Percentiles rank a stretch among this genome's conserved stretches.
Evolutionary conservation across 1,140 invertebrate species (phyloP).

Genomic region (Pseudachorutes palmiensis): DNA sequence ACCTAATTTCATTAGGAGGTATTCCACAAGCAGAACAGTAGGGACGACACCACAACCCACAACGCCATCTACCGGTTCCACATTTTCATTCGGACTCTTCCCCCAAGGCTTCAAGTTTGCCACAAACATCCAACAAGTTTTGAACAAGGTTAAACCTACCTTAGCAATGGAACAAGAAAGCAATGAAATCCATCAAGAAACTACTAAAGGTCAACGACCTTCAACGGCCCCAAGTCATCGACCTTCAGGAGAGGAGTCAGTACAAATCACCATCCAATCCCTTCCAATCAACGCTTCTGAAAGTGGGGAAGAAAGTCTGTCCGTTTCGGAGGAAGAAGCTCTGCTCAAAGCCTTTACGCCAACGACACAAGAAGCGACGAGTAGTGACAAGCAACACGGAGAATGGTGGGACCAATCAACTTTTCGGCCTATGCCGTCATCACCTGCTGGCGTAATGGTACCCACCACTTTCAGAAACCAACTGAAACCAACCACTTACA

Average conservation of each 20-base stretch:
- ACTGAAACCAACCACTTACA: conserved; percentile 27
- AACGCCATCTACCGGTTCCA: conserved; percentile 1
- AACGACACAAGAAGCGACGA: no score
- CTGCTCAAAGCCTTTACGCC: neutral
- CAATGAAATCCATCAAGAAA: neutral
- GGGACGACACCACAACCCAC: neutral
- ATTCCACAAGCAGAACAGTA: no score
- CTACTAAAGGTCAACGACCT: neutral
- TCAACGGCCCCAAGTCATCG: neutral
- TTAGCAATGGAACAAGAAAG: neutral
- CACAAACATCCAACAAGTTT: conserved; percentile 24
- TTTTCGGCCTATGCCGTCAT: no score
- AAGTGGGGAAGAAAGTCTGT: neutral
- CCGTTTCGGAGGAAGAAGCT: neutral
- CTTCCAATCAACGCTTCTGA: neutral
- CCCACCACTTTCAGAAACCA: conserved; percentile 30
- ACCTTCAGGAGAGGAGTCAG: neutral
- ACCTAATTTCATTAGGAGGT: neutral
- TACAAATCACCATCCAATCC: no score
- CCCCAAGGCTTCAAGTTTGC: conserved; percentile 13
- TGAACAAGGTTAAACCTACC: neutral
- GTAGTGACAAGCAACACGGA: no score
- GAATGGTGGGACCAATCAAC: no score
- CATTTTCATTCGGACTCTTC: neutral
- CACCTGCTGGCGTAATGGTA: no score